Base-by-base conservation (phyloP, 2,888 invertebrate genomes). In the Dryobotodes eremita region DNA sequence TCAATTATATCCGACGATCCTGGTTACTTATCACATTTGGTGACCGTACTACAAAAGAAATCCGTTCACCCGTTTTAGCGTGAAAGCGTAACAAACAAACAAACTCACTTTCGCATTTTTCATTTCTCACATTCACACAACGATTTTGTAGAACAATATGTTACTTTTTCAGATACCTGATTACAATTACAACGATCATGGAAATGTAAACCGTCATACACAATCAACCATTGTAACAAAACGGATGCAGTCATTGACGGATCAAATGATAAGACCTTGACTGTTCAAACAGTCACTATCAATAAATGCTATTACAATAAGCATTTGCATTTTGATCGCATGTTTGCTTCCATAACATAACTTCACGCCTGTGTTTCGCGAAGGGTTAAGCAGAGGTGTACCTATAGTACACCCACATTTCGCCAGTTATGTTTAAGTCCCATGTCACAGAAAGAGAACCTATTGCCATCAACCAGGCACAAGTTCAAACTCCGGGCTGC, bases 201-300 rank as follows among this genome's bases (percentile, higher is more conserved):
- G 11, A 23, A 62, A 36, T 36, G 7, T 13, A 17, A 66, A 20
- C n/a, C 17, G 42, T 23, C 3, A 13, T 10, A 46, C 31, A 71
- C 20, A 36, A 50, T n/a, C 1, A 20, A 50, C 0, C 2, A 76
- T 23, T 42, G 42, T 42, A 61, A 50, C 50, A 77, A 75, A 50
- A 26, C 50, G 50, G 75, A 76, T 23, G 77, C 8, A 77, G 23
- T 13, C 15, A 76, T 50, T 13, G 3, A 36, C 17, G 17, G 17
- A 66, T 66, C 23, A 79, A 77, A 57, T 65, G 36, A 36, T 55
- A 78, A 8, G 48, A 31, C 57, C 79, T 59, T 65, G 69, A 1
- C 36, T 42, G 42, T 10, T 42, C 17, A 59, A 59, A 48, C 79
- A 66, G 6, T 78, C 1, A 42, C 1, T 77, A 75, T 23, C 17